Conservation (phyloP, 2,797 vertebrate genomes). For the Champsocephalus gunnari region DNA sequence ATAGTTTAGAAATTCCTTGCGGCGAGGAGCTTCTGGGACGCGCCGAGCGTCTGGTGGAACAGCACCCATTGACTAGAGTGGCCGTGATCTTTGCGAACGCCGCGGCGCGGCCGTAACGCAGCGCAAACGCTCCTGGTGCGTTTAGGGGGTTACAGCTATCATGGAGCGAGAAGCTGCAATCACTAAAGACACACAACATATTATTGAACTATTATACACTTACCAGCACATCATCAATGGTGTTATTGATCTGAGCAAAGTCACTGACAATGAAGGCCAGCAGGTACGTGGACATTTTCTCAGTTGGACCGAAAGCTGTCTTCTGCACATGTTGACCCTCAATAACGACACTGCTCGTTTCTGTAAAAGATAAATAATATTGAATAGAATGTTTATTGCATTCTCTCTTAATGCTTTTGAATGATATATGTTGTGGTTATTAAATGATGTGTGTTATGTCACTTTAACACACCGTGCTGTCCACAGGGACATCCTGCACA, state of each 20-base stretch:
- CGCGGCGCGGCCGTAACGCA: too few species aligned
- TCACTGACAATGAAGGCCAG: slow-evolving; percentile 94
- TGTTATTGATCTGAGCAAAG: fast-evolving
- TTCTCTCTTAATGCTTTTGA: neutral
- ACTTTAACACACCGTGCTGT: neutral
- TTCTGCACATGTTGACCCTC: fast-evolving
- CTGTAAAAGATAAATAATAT: slow-evolving; percentile 65
- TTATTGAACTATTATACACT: neutral
- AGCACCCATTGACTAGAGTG: too few species aligned
- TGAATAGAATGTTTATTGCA: neutral
- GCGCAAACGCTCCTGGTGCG: too few species aligned
- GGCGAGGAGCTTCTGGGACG: too few species aligned
- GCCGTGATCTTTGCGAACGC: too few species aligned
- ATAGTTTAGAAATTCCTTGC: too few species aligned
- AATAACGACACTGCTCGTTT: fast-evolving
- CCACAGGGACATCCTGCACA: neutral
- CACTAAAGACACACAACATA: neutral
- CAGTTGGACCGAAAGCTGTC: slow-evolving; percentile 84
- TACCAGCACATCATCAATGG: slow-evolving; percentile 53
- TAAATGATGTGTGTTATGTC: neutral
- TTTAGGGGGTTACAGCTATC: neutral
- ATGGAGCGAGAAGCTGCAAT: neutral
- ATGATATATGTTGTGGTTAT: too few species aligned
- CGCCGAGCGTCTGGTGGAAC: too few species aligned
- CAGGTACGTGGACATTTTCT: slow-evolving; percentile 94